phyloP scores from a whole-genome alignment of 2,113 vertebrate genomes.

The Etheostoma cragini region DNA sequence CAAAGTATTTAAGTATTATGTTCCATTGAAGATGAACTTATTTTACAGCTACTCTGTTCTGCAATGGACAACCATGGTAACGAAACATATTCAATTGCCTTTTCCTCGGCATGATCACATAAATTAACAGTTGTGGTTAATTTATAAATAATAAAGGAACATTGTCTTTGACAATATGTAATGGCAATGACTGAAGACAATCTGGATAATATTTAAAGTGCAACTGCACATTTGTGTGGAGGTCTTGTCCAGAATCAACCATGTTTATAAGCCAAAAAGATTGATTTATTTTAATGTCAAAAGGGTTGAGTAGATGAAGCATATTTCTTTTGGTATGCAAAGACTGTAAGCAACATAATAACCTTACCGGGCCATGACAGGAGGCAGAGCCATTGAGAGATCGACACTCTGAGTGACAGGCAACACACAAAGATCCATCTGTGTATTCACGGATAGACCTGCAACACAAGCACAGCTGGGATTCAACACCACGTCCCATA shows the following conservation, averaged over 20 bases:
- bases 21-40: too few relatives aligned
- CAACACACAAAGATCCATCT: conserved; percentile 84
- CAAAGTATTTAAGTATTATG: too few relatives aligned
- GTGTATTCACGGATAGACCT: conserved; percentile 87
- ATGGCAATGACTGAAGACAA: background rate
- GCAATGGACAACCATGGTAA: too few relatives aligned
- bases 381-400: conserved; percentile 89
- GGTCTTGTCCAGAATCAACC: background rate
- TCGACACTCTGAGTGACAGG: conserved; percentile 92
- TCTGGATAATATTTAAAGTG: background rate
- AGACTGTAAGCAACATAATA: background rate
- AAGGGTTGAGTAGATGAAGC: background rate
- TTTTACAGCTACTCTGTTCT: too few relatives aligned
- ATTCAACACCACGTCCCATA: conserved; percentile 4
- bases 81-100: too few relatives aligned
- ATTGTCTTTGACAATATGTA: too few relatives aligned
- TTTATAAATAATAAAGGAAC: too few relatives aligned
- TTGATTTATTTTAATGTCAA: background rate
- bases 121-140: too few relatives aligned
- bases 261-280: background rate
- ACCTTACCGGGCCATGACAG: conserved; percentile 90
- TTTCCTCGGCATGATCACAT: too few relatives aligned
- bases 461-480: conserved; percentile 44
- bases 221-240: background rate
- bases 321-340: background rate